These are phyloP conservation scores for Enteromius unitaeniatus DNA, from an alignment of 2,797 vertebrate genomes.

Conservation along the genomic window DNA sequence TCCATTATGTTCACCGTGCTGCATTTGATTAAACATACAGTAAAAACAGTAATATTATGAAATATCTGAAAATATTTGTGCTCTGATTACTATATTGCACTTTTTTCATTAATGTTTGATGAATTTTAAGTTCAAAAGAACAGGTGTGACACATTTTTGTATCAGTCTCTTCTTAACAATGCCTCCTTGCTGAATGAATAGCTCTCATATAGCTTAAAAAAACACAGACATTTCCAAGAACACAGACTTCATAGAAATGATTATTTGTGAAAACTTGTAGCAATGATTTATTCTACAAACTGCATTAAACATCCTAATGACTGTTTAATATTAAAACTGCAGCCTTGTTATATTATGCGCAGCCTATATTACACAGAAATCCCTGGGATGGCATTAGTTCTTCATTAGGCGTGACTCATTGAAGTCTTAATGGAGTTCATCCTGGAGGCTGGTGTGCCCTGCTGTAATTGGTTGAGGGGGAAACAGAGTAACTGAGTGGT, in stretches of 20 bases:
- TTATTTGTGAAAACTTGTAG: constrained; percentile 1
- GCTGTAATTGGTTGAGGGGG: constrained; percentile 13
- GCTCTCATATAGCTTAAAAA: too few species aligned
- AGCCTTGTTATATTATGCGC: constrained; percentile 30
- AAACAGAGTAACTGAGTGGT: constrained; percentile 13
- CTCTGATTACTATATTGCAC: not conserved
- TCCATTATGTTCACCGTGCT: not conserved
- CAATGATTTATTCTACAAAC: constrained; percentile 6
- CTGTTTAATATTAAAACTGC: constrained; percentile 32
- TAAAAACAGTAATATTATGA: not conserved
- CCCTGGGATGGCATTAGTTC: constrained; percentile 53
- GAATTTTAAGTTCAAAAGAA: not conserved
- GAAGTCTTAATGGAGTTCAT: constrained; percentile 55
- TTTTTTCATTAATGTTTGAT: not conserved
- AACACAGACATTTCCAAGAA: not conserved
- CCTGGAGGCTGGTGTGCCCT: constrained; percentile 27
- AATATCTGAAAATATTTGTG: not conserved
- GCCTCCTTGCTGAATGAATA: not conserved
- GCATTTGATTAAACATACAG: not conserved
- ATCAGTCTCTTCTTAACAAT: not conserved
- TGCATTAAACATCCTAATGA: constrained; percentile 26
- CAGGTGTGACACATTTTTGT: not conserved
- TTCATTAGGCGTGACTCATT: constrained; percentile 54
- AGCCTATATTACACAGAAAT: constrained; percentile 48
- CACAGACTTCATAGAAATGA: not conserved